Evolutionary conservation across 2,797 vertebrate genomes (phyloP).

Genomic region (Sternarchorhynchus goeldii): DNA sequence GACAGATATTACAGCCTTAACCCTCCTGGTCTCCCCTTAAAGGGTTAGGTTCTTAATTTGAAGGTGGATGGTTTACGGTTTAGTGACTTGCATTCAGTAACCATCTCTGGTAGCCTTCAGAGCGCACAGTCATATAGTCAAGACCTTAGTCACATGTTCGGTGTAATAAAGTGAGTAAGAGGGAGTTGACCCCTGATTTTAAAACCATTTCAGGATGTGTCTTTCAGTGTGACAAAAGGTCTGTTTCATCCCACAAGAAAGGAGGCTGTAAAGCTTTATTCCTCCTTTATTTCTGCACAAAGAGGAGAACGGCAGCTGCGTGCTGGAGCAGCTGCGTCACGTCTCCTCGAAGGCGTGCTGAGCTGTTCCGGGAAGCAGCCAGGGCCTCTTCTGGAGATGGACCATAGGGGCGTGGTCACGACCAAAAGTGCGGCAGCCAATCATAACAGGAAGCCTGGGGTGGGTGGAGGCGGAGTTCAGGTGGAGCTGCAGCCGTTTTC

Average conservation of each 20-base stretch:
- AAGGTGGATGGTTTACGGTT: too few species aligned
- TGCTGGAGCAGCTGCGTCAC: background rate
- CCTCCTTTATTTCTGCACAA: background rate
- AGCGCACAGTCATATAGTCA: too few species aligned
- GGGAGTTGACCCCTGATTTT: too few species aligned
- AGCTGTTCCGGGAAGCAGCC: background rate
- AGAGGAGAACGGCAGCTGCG: slow-evolving; percentile 6
- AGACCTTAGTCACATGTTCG: too few species aligned
- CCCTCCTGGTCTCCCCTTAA: too few species aligned
- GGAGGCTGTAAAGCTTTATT: background rate
- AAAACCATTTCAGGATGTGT: too few species aligned
- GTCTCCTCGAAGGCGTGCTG: background rate
- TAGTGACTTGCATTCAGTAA: too few species aligned
- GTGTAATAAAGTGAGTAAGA: too few species aligned
- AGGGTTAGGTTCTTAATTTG: too few species aligned
- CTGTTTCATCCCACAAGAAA: background rate
- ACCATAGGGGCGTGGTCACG: background rate
- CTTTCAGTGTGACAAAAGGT: background rate
- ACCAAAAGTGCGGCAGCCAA: slow-evolving; percentile 7
- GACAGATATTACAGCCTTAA: too few species aligned
- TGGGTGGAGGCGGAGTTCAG: background rate
- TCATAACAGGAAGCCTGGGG: slow-evolving; percentile 10
- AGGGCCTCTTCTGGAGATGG: background rate
- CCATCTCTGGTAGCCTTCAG: too few species aligned
- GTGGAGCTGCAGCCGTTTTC: background rate